Base-by-base conservation (phyloP, 2,888 invertebrate genomes). In the Cepaea hortensis region DNA sequence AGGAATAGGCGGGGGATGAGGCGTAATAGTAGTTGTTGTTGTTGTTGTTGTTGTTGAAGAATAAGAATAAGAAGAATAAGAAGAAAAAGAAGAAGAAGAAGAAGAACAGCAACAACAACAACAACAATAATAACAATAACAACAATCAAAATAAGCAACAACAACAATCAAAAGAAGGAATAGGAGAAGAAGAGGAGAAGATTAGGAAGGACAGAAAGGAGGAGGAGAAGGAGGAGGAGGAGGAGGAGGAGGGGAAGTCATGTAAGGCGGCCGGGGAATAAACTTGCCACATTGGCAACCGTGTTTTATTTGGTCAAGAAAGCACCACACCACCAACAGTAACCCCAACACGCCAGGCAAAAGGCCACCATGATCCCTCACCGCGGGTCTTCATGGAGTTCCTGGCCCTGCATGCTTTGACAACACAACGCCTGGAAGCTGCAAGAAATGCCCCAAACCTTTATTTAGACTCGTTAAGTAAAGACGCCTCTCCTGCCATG, bases 391-490 rank as follows among this genome's bases (percentile, higher is more conserved):
- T 35, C 35, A 35, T 35, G 35, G 35, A 55, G 55, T 55, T 55
- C 11, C 55, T 55, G 55, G 55, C 55, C 55, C 55, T 55, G 55
- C 55, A 55, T 55, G 6, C 55, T 6, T 55, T 6, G 55, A 55
- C 55, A 15, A 68, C 68, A 68, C 73, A 46, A 46, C 73, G 35
- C 46, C 35, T 73, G 35, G 46, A 73, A 73, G n/a, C 35, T 46
- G 35, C 48, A 15, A 55, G 76, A 50, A 76, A 76, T n/a, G 20
- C 20, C 20, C 68, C 11, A 4, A 76, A 5, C 76, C n/a, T 79
- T 79, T 79, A 61, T 23, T 79, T 20, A 61, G 35, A 73, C n/a
- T 79, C 23, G 61, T 11, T 79, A 79, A 79, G n/a, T 61, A 79
- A 61, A 79, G 77, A 79, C 35, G 35, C 18, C 18, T n/a, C 23